Conservation (phyloP, 2,888 invertebrate species). For the Eristalinus sepulchralis region DNA sequence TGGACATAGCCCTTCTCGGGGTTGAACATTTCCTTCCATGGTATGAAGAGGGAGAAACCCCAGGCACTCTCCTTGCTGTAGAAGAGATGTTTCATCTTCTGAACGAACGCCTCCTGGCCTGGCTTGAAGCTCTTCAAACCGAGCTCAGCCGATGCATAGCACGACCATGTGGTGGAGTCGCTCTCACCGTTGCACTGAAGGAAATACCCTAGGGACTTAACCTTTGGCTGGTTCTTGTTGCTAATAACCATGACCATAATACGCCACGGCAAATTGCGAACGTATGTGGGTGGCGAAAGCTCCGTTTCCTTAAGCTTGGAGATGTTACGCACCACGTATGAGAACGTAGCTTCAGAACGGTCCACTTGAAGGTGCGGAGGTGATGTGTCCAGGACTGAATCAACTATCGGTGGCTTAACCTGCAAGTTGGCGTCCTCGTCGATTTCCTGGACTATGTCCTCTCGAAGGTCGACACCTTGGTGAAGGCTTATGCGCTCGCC, state of each 20-base stretch:
- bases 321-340: slow-evolving; percentile 91
- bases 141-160: slow-evolving; percentile 96
- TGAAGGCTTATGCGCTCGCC: slow-evolving; percentile 55
- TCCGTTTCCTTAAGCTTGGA: slow-evolving; percentile 92
- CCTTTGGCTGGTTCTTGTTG: slow-evolving; percentile 69
- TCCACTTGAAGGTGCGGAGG: slow-evolving; percentile 36
- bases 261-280: slow-evolving; percentile 98
- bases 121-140: slow-evolving; percentile 92
- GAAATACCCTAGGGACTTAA: slow-evolving; percentile 88
- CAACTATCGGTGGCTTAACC: slow-evolving; percentile 56
- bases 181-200: slow-evolving; percentile 98
- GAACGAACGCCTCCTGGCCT: slow-evolving; percentile 89
- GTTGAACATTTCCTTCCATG: slow-evolving; percentile 95
- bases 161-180: slow-evolving; percentile 98
- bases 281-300: slow-evolving; percentile 94
- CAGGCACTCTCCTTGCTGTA: slow-evolving; percentile 87
- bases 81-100: slow-evolving; percentile 98
- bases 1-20: slow-evolving; percentile 93
- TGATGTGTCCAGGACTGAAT: slow-evolving; percentile 68
- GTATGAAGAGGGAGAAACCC: slow-evolving; percentile 98
- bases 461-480: slow-evolving; percentile 60
- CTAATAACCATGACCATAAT: slow-evolving; percentile 97
- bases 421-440: slow-evolving; percentile 72
- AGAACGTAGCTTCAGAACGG: slow-evolving; percentile 94
- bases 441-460: slow-evolving; percentile 56